These are phyloP conservation scores for Shargacucullia verbasci DNA, from an alignment of 2,888 invertebrate species.

Conservation along the genomic window DNA sequence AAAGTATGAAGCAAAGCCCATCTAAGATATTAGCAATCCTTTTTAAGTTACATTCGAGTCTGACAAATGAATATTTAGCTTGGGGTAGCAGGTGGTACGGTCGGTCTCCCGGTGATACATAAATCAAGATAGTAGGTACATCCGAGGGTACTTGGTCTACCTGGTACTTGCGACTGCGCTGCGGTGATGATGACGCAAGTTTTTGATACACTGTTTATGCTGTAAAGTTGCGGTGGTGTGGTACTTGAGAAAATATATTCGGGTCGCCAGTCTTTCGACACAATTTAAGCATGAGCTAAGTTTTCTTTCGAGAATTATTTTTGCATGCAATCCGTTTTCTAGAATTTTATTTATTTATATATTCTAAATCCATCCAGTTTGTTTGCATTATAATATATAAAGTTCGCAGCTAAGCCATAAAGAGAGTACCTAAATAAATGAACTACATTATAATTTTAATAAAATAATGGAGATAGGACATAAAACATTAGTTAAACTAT, in stretches of 20 bases:
- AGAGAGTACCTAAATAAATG: slow-evolving; percentile 5
- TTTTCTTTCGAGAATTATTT: too few species aligned
- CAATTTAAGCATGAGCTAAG: too few species aligned
- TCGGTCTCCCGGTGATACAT: slow-evolving; percentile 69
- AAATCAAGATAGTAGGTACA: slow-evolving; percentile 73
- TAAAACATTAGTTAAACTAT: slow-evolving; percentile 7
- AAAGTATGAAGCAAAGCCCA: slow-evolving; percentile 70
- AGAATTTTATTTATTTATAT: too few species aligned
- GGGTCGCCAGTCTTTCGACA: not conserved
- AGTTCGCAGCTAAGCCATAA: too few species aligned
- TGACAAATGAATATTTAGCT: slow-evolving; percentile 86
- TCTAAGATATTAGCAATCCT: slow-evolving; percentile 86
- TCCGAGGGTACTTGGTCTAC: slow-evolving; percentile 35
- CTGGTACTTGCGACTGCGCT: slow-evolving; percentile 41
- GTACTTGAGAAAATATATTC: not conserved
- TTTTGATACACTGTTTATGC: slow-evolving; percentile 19
- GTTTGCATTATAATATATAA: too few species aligned
- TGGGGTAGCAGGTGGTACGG: slow-evolving; percentile 75
- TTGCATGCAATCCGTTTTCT: too few species aligned
- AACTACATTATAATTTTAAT: slow-evolving; percentile 21
- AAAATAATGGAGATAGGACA: slow-evolving; percentile 26
- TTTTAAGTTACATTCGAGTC: slow-evolving; percentile 81
- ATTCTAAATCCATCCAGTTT: too few species aligned
- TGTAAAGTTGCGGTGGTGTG: not conserved
- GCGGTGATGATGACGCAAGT: slow-evolving; percentile 31